A percentile compares a stretch with the other conserved stretches of the same genome.
These are phyloP conservation scores for Phortica magna DNA, from an alignment of 2,888 invertebrate genomes.

Conservation along the genomic window DNA sequence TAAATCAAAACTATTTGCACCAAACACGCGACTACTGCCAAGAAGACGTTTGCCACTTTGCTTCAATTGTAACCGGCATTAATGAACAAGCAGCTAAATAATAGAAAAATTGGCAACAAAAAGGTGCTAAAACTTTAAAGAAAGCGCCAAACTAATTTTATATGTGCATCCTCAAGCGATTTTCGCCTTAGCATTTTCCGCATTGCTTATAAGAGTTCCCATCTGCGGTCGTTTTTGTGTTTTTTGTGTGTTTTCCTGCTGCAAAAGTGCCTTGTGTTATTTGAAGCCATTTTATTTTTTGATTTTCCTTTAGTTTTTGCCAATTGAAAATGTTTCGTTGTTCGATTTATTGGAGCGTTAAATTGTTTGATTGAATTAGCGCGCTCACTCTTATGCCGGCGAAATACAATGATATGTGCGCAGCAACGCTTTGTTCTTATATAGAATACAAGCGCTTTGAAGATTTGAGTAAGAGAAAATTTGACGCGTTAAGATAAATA, in stretches of 20 bases:
- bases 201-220: not conserved
- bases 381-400: constrained; percentile 8
- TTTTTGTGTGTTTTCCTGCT: not conserved
- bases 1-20: constrained; percentile 56
- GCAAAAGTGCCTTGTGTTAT: not conserved
- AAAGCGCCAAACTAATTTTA: not conserved
- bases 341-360: constrained; percentile 61
- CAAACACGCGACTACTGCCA: not conserved
- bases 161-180: constrained; percentile 16
- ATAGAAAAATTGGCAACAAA: constrained; percentile 5
- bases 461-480: too few species aligned
- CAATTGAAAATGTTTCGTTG: not conserved
- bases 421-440: too few species aligned
- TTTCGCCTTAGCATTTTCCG: not conserved
- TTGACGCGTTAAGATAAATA: too few species aligned
- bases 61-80: not conserved
- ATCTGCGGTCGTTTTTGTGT: not conserved
- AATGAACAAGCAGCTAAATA: constrained; percentile 6
- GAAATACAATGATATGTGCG: not conserved
- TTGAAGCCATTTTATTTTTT: not conserved
- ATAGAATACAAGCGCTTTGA: too few species aligned
- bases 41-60: not conserved
- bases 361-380: constrained; percentile 71
- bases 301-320: not conserved
- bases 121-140: constrained; percentile 16